Evolutionary conservation across 2,113 vertebrate genomes (phyloP).

Genomic region (Pteruthius melanotis): DNA sequence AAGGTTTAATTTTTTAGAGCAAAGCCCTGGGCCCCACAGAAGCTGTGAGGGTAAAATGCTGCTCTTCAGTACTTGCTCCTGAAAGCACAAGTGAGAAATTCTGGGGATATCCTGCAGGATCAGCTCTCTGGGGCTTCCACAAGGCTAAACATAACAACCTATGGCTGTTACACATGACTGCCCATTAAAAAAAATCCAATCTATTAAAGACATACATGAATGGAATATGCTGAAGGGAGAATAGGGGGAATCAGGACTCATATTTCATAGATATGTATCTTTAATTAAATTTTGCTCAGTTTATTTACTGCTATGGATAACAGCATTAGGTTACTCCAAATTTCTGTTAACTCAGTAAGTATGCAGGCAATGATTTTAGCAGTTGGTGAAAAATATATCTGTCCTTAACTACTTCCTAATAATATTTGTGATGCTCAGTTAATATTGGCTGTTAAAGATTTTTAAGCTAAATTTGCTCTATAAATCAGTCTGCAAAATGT

Average conservation of each 20-base stretch:
- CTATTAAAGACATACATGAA: neutral
- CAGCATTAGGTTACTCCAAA: neutral
- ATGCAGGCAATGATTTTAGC: neutral
- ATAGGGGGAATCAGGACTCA: neutral
- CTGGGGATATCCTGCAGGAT: neutral
- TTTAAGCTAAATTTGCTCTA: neutral
- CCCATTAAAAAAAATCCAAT: neutral
- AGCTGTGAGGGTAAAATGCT: neutral
- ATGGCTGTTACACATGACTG: neutral
- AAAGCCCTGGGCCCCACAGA: neutral
- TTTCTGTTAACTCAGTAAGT: neutral
- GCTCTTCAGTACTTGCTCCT: neutral
- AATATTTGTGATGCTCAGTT: neutral
- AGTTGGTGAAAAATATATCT: neutral
- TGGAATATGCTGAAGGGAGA: neutral
- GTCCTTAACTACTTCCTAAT: neutral
- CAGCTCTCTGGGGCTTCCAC: neutral
- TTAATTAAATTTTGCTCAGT: conserved; percentile 37
- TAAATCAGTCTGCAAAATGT: neutral
- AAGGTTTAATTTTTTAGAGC: neutral
- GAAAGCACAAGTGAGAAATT: neutral
- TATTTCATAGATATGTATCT: conserved; percentile 30
- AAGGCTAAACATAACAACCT: neutral
- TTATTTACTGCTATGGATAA: conserved; percentile 20
- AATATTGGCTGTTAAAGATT: neutral